These are phyloP conservation scores for Pomacea maculata DNA, from an alignment of 1,140 invertebrate species.

Conservation along the genomic window DNA sequence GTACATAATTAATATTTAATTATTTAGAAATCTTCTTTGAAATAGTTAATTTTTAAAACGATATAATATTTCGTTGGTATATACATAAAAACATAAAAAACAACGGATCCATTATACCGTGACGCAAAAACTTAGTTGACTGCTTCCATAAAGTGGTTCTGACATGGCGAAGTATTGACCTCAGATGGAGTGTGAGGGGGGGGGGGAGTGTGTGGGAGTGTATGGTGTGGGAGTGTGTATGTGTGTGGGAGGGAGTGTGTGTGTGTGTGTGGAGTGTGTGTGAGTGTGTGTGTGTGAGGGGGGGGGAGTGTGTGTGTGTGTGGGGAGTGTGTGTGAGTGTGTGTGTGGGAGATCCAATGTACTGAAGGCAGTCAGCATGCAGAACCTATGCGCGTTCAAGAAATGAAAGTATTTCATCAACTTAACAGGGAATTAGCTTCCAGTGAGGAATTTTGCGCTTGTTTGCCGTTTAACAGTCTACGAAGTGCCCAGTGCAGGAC, in stretches of 20 bases:
- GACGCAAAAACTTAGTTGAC: slow-evolving; percentile 34
- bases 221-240: too few relatives aligned
- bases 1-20: too few relatives aligned
- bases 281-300: too few relatives aligned
- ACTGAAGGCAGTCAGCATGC: slow-evolving; percentile 42
- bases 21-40: too few relatives aligned
- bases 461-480: slow-evolving; percentile 42
- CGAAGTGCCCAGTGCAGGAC: slow-evolving; percentile 15
- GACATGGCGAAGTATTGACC: slow-evolving; percentile 29
- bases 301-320: too few relatives aligned
- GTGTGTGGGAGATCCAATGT: slow-evolving; percentile 24
- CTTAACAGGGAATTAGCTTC: slow-evolving; percentile 54
- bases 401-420: slow-evolving; percentile 57
- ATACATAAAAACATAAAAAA: too few relatives aligned
- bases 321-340: too few relatives aligned
- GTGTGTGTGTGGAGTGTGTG: too few relatives aligned
- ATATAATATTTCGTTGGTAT: too few relatives aligned
- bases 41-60: too few relatives aligned
- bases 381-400: slow-evolving; percentile 26
- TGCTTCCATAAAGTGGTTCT: slow-evolving; percentile 58
- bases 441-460: slow-evolving; percentile 49
- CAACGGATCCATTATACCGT: slow-evolving; percentile 9
- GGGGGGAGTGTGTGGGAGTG: too few relatives aligned
- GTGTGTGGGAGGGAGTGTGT: too few relatives aligned
- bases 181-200: slow-evolving; percentile 29